Conservation (phyloP, 2,888 invertebrate species). For the Reticulitermes lucifugus region DNA sequence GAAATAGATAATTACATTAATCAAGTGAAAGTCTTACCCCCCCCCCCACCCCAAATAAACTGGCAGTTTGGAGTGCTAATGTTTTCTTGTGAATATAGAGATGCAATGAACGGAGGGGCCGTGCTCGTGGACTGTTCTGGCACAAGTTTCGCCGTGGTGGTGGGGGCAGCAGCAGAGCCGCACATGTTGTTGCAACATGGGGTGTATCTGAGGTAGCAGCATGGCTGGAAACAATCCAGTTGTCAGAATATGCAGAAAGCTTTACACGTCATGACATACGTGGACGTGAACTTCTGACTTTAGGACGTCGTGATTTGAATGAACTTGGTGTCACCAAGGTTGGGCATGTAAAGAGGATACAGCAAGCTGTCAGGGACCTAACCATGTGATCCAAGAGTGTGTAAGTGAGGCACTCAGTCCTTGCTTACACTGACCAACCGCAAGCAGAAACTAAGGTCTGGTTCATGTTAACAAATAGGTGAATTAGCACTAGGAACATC, state of each 20-base stretch:
- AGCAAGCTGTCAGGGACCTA: constrained; percentile 91
- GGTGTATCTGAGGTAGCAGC: constrained; percentile 88
- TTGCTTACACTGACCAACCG: neutral
- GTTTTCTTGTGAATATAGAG: neutral
- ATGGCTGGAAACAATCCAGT: constrained; percentile 90
- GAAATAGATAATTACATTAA: too few relatives aligned
- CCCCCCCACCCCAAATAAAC: too few relatives aligned
- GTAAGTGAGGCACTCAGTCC: constrained; percentile 33
- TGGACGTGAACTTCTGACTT: constrained; percentile 86
- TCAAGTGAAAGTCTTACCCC: too few relatives aligned
- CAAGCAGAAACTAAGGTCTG: neutral
- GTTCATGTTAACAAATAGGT: neutral
- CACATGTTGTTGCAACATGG: constrained; percentile 76
- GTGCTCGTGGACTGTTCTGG: constrained; percentile 75
- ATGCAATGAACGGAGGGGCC: constrained; percentile 64
- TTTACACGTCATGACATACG: constrained; percentile 93
- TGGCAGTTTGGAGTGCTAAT: too few relatives aligned
- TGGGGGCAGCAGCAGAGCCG: constrained; percentile 62
- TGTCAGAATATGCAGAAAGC: constrained; percentile 91
- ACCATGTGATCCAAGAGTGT: constrained; percentile 55
- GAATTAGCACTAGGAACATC: too few relatives aligned
- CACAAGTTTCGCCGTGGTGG: constrained; percentile 70
- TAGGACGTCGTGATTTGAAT: constrained; percentile 88
- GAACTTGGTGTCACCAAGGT: constrained; percentile 95
- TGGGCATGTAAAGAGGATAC: constrained; percentile 94